phyloP scores from a whole-genome alignment of 2,113 vertebrate species.

The Psilopsiagon aurifrons region DNA sequence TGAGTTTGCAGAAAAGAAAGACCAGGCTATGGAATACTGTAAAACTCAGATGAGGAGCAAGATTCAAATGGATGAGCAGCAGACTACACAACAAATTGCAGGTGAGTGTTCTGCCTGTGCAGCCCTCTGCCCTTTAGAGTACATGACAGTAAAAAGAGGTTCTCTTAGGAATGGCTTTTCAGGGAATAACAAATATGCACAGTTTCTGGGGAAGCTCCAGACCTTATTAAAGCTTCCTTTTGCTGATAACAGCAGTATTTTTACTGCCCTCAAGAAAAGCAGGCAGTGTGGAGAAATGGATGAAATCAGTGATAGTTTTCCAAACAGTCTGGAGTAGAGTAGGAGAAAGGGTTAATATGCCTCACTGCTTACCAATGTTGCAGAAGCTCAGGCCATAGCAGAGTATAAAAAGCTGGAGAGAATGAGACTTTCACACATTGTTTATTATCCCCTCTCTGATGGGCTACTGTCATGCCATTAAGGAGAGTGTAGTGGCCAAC shows the following conservation, averaged over 20 bases:
- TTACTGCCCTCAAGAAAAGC: neutral
- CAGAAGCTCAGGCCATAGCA: neutral
- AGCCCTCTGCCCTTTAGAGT: neutral
- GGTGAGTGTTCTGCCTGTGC: slow-evolving; percentile 46
- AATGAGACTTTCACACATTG: neutral
- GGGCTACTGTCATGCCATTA: neutral
- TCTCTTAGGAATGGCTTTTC: neutral
- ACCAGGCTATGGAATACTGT: slow-evolving; percentile 28
- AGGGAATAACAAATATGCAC: neutral
- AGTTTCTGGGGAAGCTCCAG: neutral
- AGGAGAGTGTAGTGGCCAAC: neutral
- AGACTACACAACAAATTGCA: slow-evolving; percentile 77
- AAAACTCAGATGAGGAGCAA: slow-evolving; percentile 71
- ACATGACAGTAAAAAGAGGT: neutral
- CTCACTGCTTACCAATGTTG: neutral
- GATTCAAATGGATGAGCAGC: slow-evolving; percentile 75
- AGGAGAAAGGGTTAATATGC: neutral
- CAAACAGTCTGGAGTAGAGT: neutral
- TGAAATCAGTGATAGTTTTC: neutral
- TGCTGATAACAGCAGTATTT: neutral
- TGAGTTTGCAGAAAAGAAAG: neutral
- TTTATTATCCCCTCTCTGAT: neutral
- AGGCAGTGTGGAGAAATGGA: neutral
- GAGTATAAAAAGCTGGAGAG: neutral
- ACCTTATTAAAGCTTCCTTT: neutral